Percentiles rank a stretch among this genome's conserved stretches.
Conservation (phyloP, 35 echinoderm and acorn worm species). For the Eucidaris tribuloides region DNA sequence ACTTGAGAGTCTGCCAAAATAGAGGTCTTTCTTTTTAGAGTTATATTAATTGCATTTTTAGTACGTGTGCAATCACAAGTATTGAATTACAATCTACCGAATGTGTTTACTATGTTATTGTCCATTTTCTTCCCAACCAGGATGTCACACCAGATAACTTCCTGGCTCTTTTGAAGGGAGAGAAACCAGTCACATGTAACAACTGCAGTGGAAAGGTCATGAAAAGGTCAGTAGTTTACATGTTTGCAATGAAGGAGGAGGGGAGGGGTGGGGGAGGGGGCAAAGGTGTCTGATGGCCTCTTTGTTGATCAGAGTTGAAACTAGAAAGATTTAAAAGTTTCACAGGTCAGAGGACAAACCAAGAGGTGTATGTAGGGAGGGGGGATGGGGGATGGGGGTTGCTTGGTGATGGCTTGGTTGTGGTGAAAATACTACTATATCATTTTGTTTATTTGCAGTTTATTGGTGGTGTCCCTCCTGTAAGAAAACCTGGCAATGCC, state of each 20-base stretch:
- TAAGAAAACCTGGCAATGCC: too few relatives aligned
- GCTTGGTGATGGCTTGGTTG: too few relatives aligned
- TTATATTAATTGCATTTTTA: background rate
- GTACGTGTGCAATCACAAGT: too few relatives aligned
- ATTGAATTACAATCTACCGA: background rate
- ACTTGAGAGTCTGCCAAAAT: background rate
- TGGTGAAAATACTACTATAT: too few relatives aligned
- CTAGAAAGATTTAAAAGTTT: too few relatives aligned
- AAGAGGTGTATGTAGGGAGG: too few relatives aligned
- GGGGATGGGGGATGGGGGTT: too few relatives aligned
- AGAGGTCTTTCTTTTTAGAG: background rate
- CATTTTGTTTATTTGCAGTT: too few relatives aligned
- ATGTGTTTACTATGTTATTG: background rate
- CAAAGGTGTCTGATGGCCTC: too few relatives aligned
- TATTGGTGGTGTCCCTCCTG: too few relatives aligned
- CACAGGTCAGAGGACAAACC: too few relatives aligned
- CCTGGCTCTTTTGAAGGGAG: constrained; percentile 46
- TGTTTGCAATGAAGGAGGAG: background rate
- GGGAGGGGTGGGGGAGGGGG: background rate
- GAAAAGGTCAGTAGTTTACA: constrained; percentile 28
- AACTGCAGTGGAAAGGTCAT: constrained; percentile 76
- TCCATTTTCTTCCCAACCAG: background rate
- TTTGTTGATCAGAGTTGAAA: too few relatives aligned
- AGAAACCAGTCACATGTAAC: constrained; percentile 24
- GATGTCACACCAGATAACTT: constrained; percentile 77